Conservation (phyloP, 2,797 vertebrate genomes). For the Catamblyrhynchus diadema region DNA sequence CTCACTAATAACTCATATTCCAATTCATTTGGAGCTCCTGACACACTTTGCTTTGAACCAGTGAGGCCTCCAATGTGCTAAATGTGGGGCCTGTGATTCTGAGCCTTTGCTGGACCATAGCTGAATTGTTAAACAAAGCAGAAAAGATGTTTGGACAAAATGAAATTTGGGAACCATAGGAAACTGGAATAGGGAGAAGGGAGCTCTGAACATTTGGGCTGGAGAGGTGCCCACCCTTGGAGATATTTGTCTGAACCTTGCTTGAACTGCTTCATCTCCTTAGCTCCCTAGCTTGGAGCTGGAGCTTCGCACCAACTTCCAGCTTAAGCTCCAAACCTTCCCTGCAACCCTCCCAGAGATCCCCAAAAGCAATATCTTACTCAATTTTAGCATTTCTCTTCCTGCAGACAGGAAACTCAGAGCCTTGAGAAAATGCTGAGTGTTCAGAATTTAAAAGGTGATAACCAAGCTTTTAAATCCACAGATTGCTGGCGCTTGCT, state of each 20-base stretch:
- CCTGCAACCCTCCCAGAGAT: background rate
- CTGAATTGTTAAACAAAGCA: conserved; percentile 1
- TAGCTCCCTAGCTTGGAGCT: background rate
- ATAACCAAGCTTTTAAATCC: background rate
- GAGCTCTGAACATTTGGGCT: background rate
- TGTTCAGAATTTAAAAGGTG: background rate
- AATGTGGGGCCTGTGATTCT: background rate
- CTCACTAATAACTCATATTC: background rate
- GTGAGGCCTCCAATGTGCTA: background rate
- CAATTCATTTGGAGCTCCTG: background rate
- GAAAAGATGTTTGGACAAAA: background rate
- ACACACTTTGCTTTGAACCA: background rate
- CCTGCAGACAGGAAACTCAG: background rate
- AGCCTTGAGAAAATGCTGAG: background rate
- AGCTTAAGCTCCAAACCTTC: background rate
- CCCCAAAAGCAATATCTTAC: background rate
- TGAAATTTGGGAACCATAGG: background rate
- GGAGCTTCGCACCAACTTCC: background rate
- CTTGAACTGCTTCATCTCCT: background rate
- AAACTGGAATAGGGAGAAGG: background rate
- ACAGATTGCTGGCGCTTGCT: background rate
- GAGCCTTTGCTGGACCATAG: background rate
- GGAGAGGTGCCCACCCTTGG: background rate
- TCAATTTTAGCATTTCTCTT: background rate
- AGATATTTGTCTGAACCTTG: conserved; percentile 20